Percentiles rank a stretch among this genome's conserved stretches.
phyloP scores from a whole-genome alignment of 1,140 invertebrate genomes.

The Antheraea pernyi region DNA sequence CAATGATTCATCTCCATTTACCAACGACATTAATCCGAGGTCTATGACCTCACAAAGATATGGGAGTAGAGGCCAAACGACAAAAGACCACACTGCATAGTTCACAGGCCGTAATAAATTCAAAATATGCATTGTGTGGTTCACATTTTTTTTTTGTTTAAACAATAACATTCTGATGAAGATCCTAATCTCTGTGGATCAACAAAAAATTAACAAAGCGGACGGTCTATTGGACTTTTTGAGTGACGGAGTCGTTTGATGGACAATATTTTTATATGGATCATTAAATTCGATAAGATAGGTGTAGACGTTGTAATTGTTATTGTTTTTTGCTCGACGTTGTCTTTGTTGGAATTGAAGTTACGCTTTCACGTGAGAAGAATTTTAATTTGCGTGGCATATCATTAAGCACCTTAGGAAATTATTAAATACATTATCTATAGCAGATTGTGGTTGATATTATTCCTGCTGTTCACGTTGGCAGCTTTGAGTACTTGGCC shows the following conservation, averaged over 20 bases:
- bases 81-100: slow-evolving; percentile 51
- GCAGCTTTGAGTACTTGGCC: too few relatives aligned
- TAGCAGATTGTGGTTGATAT: too few relatives aligned
- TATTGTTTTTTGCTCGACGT: slow-evolving; percentile 32
- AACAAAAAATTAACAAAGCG: slow-evolving; percentile 53
- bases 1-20: slow-evolving; percentile 8
- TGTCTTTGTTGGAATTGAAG: slow-evolving; percentile 11
- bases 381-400: neutral
- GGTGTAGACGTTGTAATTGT: slow-evolving; percentile 37
- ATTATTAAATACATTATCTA: too few relatives aligned
- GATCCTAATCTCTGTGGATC: slow-evolving; percentile 43
- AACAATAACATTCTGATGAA: slow-evolving; percentile 55
- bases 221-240: slow-evolving; percentile 36
- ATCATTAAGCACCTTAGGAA: neutral
- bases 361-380: slow-evolving; percentile 34
- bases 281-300: slow-evolving; percentile 68
- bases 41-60: slow-evolving; percentile 45
- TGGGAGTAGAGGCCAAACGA: slow-evolving; percentile 27
- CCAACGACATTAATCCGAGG: slow-evolving; percentile 45
- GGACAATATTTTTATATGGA: slow-evolving; percentile 55
- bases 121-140: slow-evolving; percentile 71
- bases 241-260: slow-evolving; percentile 36
- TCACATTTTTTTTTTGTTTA: slow-evolving; percentile 39
- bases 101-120: slow-evolving; percentile 73
- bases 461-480: too few relatives aligned